Conservation (phyloP, 2,113 vertebrate genomes). For the Bujurquina vittata region DNA sequence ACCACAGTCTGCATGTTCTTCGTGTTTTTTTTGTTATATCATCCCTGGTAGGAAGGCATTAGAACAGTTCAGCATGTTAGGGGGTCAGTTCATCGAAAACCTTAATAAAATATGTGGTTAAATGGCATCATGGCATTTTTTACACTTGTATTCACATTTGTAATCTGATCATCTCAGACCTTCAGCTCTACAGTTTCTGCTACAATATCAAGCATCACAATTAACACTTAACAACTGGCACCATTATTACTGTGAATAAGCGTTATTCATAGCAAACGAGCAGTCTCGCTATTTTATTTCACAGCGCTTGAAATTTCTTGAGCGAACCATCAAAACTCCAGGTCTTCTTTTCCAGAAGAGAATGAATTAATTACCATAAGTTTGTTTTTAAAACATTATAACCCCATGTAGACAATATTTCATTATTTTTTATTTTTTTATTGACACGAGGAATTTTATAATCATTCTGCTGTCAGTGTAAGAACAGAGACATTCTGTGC, state of each 20-base stretch:
- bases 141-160: neutral
- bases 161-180: neutral
- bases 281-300: no score
- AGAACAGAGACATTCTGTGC: neutral
- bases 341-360: no score
- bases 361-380: no score
- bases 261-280: no score
- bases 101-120: neutral
- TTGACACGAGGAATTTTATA: neutral
- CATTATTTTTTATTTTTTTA: neutral
- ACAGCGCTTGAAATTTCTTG: no score
- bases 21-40: neutral
- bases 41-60: neutral
- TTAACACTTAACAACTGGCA: neutral
- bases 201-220: neutral
- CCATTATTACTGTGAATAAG: no score
- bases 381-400: neutral
- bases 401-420: neutral
- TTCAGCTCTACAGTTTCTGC: neutral
- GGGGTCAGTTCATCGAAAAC: neutral
- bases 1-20: neutral
- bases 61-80: neutral
- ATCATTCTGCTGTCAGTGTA: neutral
- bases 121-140: conserved; percentile 2
- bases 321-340: no score